These are phyloP conservation scores for Rotaria macrura DNA, from an alignment of 2,888 invertebrate genomes.

Conservation along the genomic window DNA sequence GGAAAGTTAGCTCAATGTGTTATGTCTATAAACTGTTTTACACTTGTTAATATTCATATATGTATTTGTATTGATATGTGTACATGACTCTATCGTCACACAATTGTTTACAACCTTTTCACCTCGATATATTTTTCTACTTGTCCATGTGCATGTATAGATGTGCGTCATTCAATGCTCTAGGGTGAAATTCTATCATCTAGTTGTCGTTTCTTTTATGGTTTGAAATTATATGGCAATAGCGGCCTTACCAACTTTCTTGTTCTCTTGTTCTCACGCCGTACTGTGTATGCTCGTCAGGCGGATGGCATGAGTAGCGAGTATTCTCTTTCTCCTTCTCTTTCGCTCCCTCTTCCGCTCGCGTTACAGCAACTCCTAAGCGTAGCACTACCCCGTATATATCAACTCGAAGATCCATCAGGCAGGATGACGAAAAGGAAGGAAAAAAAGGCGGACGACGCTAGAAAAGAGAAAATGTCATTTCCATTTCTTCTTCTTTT, in stretches of 20 bases:
- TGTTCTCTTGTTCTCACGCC: background rate
- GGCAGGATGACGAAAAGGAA: background rate
- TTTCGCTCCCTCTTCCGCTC: background rate
- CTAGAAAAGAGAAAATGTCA: background rate
- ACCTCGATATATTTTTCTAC: background rate
- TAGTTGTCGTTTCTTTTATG: background rate
- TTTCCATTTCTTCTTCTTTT: slow-evolving; percentile 15
- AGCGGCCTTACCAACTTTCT: background rate
- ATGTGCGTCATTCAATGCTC: background rate
- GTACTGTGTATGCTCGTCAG: background rate
- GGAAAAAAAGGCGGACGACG: background rate
- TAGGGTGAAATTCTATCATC: background rate
- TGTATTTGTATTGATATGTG: background rate
- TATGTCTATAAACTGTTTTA: background rate
- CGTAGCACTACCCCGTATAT: background rate
- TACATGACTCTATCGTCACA: background rate
- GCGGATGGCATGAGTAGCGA: background rate
- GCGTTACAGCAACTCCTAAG: background rate
- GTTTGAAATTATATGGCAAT: background rate
- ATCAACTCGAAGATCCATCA: background rate
- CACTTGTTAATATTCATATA: background rate
- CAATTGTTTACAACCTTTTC: background rate
- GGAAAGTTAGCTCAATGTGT: background rate
- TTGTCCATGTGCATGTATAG: background rate
- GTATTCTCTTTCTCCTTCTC: background rate